Base-by-base conservation (phyloP, 2,888 invertebrate genomes). In the Amorpha juglandis region DNA sequence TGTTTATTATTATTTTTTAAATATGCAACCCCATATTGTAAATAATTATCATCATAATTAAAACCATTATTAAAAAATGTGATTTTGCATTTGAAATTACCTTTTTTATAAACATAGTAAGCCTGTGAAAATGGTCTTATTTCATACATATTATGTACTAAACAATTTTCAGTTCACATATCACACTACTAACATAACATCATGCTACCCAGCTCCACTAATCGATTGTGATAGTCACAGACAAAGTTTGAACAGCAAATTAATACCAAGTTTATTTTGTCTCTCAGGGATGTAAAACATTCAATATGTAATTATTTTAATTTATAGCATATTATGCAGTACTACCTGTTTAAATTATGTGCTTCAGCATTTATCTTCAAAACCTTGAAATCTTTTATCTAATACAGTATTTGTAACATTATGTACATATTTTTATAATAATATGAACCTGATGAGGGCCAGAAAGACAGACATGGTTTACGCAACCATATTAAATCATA, bases 161-260 rank as follows among this genome's bases (percentile, higher is more conserved):
- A 42, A 65, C 35, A 62, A 42, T 63, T 62, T 42, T 38, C 58
- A 63, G 50, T 42, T 45, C 52, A 16, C 63, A 63, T 53, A 19
- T 53, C 42, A 58, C 58, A 38, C 55, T 27, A 53, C 33, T 63
- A 38, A 58, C 12, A 50, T 50, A 50, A 42, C 42, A 12, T 19
- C 58, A 58, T 58, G 19, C 58, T 58, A 58, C 12, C 42, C 19
- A 58, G 58, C 58, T 58, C 58, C 58, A 58, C 58, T 58, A 58
- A 16, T 19, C 19, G 6, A 19, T 19, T 38, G 6, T 6, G 19
- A 58, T 19, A 42, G 19, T 1, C 19, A 55, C 35, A n/a, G 35
- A 38, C 9, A 55, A 38, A 38, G n/a, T 38, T 6, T n/a, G n/a
- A 16, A 35, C 35, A 16, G 16, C 0, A 55, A 35, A 35, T 33